Evolutionary conservation across 2,113 vertebrate species (phyloP).

Genomic region (Oncorhynchus kisutch): DNA sequence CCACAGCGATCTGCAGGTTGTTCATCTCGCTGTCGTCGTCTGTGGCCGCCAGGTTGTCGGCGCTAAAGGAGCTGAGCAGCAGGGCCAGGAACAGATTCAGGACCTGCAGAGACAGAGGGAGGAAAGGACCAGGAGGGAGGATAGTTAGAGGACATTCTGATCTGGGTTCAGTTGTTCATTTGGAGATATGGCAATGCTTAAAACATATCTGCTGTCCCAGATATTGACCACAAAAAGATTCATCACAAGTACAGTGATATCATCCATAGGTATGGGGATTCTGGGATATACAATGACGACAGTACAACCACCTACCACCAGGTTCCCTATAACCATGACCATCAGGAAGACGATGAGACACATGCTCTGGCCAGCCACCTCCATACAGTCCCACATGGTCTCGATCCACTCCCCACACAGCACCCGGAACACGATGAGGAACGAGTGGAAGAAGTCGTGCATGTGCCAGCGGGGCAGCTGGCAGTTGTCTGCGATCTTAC

Average conservation of each 20-base stretch:
- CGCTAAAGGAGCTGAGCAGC: constrained; percentile 96
- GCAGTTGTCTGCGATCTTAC: constrained; percentile 84
- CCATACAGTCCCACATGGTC: constrained; percentile 99
- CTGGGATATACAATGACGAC: no score
- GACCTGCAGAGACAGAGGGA: constrained; percentile 72
- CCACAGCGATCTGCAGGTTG: constrained; percentile 94
- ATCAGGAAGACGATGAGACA: constrained; percentile 98
- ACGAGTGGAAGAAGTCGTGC: constrained; percentile 97
- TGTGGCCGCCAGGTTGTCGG: constrained; percentile 93
- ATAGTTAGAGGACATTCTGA: not conserved
- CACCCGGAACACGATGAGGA: constrained; percentile 96
- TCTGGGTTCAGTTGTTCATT: not conserved
- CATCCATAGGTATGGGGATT: no score
- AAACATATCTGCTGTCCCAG: not conserved
- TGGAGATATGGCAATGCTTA: not conserved
- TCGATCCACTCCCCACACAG: constrained; percentile 98
- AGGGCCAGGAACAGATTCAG: constrained; percentile 96
- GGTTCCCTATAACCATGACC: constrained; percentile 99
- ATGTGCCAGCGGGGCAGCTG: constrained; percentile 97
- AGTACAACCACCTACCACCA: constrained; percentile 80
- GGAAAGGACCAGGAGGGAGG: not conserved
- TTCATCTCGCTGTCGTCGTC: constrained; percentile 98
- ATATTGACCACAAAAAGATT: no score
- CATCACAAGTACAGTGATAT: no score
- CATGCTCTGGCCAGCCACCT: constrained; percentile 90